Evolutionary conservation across 2,888 invertebrate species (phyloP), one percentile per base, ranked within the genome.

Genomic region (Brachypterus glaber): DNA sequence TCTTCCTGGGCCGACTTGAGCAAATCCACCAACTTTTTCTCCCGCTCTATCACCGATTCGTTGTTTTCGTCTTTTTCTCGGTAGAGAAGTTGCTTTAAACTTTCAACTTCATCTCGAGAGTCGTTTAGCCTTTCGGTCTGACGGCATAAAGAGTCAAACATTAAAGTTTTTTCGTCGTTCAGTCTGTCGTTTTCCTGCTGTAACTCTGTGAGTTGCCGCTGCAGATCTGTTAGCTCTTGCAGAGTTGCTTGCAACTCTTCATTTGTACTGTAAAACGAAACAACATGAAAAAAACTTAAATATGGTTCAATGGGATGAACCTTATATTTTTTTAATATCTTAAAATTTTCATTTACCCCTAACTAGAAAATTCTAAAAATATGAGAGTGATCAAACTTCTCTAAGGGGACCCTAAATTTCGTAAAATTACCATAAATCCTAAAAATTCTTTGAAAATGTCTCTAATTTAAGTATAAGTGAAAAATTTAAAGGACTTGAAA

Each of bases 171-270:
- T 67, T 95, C 93, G 50, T 91, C 90, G 4, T 80, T 76, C 18
- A 93, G 71, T 39, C 86, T 75, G 53, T 89, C 87, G 65, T 91
- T 91, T 60, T 91, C 90, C 3, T 82, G 76, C 60, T 89, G 89
- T 2, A 91, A 74, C 58, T 91, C 90, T 13, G 80, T 81, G 45
- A 92, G 70, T 64, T 89, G 88, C 4, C 83, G 74, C 66, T 93
- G 91, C 25, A 93, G 69, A 63, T 93, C 92, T 7, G 89, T 83
- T 44, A 92, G 68, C 67, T 95, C 93, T 52, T 92, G 92, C 31
- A 95, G 70, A 0, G 93, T 95, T 1, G 93, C 93, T 67, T 93
- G 92, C 3, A 91, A 70, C 64, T 91, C 91, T 64, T 91, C 90
- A 60, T 86, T 88, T 40, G 90, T 91, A 46, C 89, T 89, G 62